A percentile compares a stretch with the other conserved stretches of the same genome.
Evolutionary conservation across 2,797 vertebrate species (phyloP).

Genomic region (Sorex maritimensis): DNA sequence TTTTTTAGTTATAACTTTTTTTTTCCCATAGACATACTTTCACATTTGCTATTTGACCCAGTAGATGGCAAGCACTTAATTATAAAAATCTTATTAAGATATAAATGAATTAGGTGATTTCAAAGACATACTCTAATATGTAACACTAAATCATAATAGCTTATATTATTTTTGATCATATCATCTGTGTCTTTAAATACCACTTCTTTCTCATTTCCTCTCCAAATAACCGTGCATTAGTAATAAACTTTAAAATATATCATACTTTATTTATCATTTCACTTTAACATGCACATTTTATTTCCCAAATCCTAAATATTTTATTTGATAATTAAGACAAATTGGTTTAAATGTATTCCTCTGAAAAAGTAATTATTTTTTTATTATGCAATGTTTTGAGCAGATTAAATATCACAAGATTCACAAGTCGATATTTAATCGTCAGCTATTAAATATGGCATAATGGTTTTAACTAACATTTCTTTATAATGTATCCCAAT

Average conservation of each 20-base stretch:
- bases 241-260: neutral
- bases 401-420: neutral
- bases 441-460: neutral
- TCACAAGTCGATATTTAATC: slow-evolving; percentile 30
- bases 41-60: neutral
- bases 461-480: slow-evolving; percentile 35
- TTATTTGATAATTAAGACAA: slow-evolving; percentile 29
- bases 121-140: neutral
- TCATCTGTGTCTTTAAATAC: neutral
- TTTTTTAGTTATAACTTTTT: neutral
- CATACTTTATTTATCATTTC: slow-evolving; percentile 19
- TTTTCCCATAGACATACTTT: neutral
- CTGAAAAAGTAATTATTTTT: neutral
- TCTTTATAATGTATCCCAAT: neutral
- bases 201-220: neutral
- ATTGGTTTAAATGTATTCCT: slow-evolving; percentile 8
- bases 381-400: neutral
- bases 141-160: neutral
- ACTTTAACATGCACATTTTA: neutral
- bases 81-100: neutral
- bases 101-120: neutral
- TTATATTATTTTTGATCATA: neutral
- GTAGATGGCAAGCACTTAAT: neutral
- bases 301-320: slow-evolving; percentile 2
- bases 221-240: neutral